Evolutionary conservation across 2,797 vertebrate genomes (phyloP), one percentile per base, ranked within the genome.

Genomic region (Melopsittacus undulatus): DNA sequence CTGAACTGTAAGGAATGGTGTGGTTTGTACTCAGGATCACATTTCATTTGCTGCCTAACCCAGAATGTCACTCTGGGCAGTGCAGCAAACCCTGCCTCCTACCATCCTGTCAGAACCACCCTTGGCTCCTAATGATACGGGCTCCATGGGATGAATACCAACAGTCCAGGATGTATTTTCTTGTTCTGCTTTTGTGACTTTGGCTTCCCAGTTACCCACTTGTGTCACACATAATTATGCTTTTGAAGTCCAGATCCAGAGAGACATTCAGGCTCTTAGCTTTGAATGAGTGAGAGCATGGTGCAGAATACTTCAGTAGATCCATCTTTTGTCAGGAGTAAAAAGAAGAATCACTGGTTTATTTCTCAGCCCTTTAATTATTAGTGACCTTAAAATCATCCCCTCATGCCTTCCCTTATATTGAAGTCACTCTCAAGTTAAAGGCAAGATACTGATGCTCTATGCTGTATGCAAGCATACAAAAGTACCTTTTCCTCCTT

Each of bases 31-130:
- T 88, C 77, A 74, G 79, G 88, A 92, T 96, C 91, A 74, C 83
- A 48, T 95, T 95, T 96, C 96, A 83, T 83, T 87, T 66, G 74
- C 82, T 96, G 81, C 79, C 57, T 77, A 64, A 90, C 67, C 23
- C 77, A 72, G 56, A 85, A 68, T 77, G 94, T 96, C 87, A 51
- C 40, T 32, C 52, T 43, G 8, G 8, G 69, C 63, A 32, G 24
- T 13, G 34, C 64, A 94, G 85, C 48, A 78, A 80, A 67, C 84
- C 42, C 61, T 62, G 63, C 49, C 78, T 83, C 34, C 22, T 40
- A 34, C 63, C 34, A 61, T 85, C 42, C 92, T 80, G 69, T 52
- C 73, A 45, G 40, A 72, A 74, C 83, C 32, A 68, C 57, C 67
- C 42, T 32, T 13, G 0, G 1, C 23, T 68, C 62, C 59, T 91